Evolutionary conservation across 2,888 invertebrate genomes (phyloP).

Genomic region (Napeogenes sylphis): DNA sequence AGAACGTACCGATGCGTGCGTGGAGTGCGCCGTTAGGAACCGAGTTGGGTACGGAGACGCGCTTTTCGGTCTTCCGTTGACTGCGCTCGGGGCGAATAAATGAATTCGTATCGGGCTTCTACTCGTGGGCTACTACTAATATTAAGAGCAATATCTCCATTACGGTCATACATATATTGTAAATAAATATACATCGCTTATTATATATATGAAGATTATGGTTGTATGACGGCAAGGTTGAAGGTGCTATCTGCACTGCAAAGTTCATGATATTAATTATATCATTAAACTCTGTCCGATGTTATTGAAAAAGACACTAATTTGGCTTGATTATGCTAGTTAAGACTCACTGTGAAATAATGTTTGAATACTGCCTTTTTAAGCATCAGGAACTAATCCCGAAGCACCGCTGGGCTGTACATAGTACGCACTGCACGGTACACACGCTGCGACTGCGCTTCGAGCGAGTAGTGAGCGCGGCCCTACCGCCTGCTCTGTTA

Average conservation of each 20-base stretch:
- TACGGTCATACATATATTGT: neutral
- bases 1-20: neutral
- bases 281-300: neutral
- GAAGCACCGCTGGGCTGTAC: conserved; percentile 12
- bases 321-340: conserved; percentile 22
- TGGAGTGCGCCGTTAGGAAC: neutral
- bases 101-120: neutral
- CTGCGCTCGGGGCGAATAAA: neutral
- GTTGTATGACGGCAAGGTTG: conserved; percentile 4
- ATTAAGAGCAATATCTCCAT: neutral
- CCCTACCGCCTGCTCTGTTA: conserved; percentile 23
- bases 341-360: conserved; percentile 13
- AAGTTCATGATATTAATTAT: neutral
- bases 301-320: too few species aligned
- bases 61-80: neutral
- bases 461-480: conserved; percentile 6
- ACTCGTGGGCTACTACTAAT: neutral
- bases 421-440: conserved; percentile 5
- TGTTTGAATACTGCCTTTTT: conserved; percentile 20
- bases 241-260: neutral
- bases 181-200: conserved; percentile 3
- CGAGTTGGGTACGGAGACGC: neutral
- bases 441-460: neutral
- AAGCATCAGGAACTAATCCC: neutral
- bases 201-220: neutral